Evolutionary conservation across 1,140 invertebrate species (phyloP), one percentile per base, ranked within the genome.

Genomic region (Drosophila kepulauana): DNA sequence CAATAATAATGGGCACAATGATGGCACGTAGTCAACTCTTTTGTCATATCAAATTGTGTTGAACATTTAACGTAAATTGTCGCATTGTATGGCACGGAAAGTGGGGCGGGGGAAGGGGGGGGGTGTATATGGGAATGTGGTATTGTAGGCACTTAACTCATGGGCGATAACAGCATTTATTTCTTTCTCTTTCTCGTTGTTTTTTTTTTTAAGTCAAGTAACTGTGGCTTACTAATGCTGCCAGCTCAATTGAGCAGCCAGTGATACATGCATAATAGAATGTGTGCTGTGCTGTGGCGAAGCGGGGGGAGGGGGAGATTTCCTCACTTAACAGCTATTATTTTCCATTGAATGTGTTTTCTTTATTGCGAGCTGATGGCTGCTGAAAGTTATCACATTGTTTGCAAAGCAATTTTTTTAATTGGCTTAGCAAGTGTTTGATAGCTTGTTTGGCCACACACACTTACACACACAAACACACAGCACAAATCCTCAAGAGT

Each of bases 41-140:
- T 88, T 88, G 84, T 88, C 84, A 88, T 89, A 84, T 89, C 80
- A 88, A 86, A 87, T 87, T 87, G 82, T 82, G 82, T 73, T 87
- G 45, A 87, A 84, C 84, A 89, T 88, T 88, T 88, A 88, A 89
- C 84, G 78, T 84, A 88, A 88, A 88, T 88, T 88, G 84, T 89
- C 63, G 84, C 84, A 87, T 80, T 88, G 73, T 87, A 35, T 63
- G 15, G 46, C 57, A 25, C 38, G 48, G 13, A 52, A 10, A 6
- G n/a, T n/a, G n/a, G n/a, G n/a, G n/a, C n/a, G n/a, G 35, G 20
- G 6, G 25, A 4, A 15, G 51, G 43, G n/a, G 28, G 33, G 6
- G 10, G 49, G 16, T 30, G 10, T 11, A 38, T 28, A 28, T 13
- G n/a, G 16, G 45, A 2, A 13, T n/a, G 33, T 5, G 30, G 33